Evolutionary conservation across 2,113 vertebrate species (phyloP).

Genomic region (Acrocephalus arundinaceus): DNA sequence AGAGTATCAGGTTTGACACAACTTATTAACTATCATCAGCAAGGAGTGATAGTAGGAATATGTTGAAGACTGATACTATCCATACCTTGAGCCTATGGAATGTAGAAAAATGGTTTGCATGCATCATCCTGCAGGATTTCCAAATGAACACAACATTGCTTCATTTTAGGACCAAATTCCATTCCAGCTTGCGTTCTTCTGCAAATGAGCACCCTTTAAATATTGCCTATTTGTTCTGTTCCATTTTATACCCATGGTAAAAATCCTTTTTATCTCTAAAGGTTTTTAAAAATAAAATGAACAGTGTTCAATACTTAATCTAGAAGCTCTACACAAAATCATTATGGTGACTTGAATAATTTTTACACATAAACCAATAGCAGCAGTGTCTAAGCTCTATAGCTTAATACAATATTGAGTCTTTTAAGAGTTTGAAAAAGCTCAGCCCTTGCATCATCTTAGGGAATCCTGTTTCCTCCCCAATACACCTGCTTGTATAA

Average conservation of each 20-base stretch:
- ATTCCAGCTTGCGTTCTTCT: background rate
- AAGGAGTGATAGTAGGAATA: background rate
- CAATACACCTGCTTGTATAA: background rate
- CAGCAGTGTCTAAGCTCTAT: background rate
- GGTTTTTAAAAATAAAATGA: background rate
- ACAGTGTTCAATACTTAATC: background rate
- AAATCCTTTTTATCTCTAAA: constrained; percentile 25
- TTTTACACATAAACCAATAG: background rate
- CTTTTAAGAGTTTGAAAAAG: background rate
- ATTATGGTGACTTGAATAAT: background rate
- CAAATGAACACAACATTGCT: background rate
- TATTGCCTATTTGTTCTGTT: background rate
- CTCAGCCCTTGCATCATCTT: accelerated
- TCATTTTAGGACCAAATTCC: background rate
- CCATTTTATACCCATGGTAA: background rate
- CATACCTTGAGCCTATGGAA: background rate
- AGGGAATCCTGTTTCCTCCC: background rate
- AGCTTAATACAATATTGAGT: background rate
- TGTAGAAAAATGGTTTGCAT: background rate
- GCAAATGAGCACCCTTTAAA: background rate
- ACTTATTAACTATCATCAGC: background rate
- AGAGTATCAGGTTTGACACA: background rate
- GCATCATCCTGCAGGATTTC: background rate
- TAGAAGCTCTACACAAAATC: background rate
- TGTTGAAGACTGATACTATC: background rate